These are phyloP conservation scores for Limnothrissa miodon DNA, from an alignment of 2,113 vertebrate species.

Conservation along the genomic window DNA sequence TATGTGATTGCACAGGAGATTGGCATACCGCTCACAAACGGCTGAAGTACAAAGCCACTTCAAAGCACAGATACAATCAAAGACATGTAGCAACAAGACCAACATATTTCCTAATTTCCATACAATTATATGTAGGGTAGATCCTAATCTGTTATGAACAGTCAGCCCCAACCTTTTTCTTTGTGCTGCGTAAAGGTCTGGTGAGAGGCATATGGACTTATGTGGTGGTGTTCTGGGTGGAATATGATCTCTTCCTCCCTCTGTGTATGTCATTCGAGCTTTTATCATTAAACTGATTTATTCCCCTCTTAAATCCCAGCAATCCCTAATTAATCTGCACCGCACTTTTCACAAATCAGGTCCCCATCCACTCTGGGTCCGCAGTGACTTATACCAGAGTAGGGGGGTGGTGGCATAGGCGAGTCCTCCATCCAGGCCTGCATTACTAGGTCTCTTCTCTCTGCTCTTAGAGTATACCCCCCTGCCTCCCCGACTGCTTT, in stretches of 20 bases:
- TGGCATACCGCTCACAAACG: conserved; percentile 26
- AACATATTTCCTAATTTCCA: not conserved
- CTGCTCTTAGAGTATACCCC: not conserved
- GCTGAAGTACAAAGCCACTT: not conserved
- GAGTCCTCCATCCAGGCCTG: not conserved
- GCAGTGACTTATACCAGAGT: not conserved
- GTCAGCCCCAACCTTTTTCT: not conserved
- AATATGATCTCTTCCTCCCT: not conserved
- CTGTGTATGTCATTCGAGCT: conserved; percentile 13
- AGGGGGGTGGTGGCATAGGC: not conserved
- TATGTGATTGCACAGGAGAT: conserved; percentile 45
- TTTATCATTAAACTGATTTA: conserved; percentile 30
- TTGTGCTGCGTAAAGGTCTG: not conserved
- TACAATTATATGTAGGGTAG: not conserved
- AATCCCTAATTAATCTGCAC: conserved; percentile 16
- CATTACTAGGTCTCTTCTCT: not conserved
- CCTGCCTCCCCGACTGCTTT: not conserved
- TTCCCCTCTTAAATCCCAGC: conserved; percentile 5
- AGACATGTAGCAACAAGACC: not conserved
- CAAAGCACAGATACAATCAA: conserved; percentile 7
- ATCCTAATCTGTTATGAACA: not conserved
- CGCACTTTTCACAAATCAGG: conserved; percentile 16
- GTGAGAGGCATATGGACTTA: not conserved
- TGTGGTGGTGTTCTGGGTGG: not conserved
- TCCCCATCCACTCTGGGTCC: not conserved